Evolutionary conservation across 2,797 vertebrate genomes (phyloP).

Genomic region (Ficedula albicollis): DNA sequence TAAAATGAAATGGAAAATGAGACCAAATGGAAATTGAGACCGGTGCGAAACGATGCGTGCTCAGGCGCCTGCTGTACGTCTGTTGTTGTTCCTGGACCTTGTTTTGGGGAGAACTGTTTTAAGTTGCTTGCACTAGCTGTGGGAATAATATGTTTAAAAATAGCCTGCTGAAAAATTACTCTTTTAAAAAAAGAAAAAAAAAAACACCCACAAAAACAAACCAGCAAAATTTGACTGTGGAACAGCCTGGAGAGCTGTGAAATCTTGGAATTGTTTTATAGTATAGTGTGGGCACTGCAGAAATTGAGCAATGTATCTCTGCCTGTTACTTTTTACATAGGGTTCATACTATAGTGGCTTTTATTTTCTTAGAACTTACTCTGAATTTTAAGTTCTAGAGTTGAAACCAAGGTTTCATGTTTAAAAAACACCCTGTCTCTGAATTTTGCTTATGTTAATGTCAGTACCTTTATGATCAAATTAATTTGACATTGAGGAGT

Average conservation of each 20-base stretch:
- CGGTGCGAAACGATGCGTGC: neutral
- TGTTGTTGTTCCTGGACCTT: constrained; percentile 41
- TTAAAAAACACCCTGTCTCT: neutral
- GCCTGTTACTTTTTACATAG: neutral
- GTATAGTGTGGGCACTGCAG: neutral
- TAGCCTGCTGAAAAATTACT: constrained; percentile 24
- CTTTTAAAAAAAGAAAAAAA: neutral
- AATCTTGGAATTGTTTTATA: constrained; percentile 30
- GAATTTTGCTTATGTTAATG: neutral
- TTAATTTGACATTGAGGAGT: neutral
- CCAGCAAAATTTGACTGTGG: neutral
- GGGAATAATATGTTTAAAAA: constrained; percentile 40
- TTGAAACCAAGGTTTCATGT: neutral
- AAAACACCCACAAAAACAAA: neutral
- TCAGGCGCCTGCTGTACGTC: neutral
- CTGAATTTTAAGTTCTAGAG: neutral
- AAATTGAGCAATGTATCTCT: neutral
- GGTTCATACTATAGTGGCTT: neutral
- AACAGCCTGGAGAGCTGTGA: constrained; percentile 35
- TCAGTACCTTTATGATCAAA: neutral
- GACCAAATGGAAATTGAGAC: neutral
- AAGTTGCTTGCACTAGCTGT: constrained; percentile 26
- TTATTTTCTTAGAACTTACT: neutral
- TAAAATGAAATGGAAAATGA: constrained; percentile 10
- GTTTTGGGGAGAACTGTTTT: constrained; percentile 47